Evolutionary conservation across 2,888 invertebrate genomes (phyloP).

Genomic region (Celastrina argiolus): DNA sequence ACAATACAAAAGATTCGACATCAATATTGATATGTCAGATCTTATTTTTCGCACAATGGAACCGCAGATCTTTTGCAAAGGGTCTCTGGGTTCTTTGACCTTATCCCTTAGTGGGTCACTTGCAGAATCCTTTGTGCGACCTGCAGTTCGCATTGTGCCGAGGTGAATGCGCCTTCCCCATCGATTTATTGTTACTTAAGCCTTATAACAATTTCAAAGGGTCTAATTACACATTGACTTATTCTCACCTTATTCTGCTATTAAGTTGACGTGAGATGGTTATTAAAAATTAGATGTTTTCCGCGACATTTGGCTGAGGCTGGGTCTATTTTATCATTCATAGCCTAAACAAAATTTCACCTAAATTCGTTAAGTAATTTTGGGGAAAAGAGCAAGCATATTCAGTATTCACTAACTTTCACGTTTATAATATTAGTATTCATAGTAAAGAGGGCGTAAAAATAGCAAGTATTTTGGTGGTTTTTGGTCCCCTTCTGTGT

Average conservation of each 20-base stretch:
- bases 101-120: conserved; percentile 47
- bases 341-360: too few relatives aligned
- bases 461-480: too few relatives aligned
- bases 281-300: too few relatives aligned
- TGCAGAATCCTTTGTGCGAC: conserved; percentile 40
- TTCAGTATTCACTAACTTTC: too few relatives aligned
- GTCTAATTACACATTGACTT: not conserved
- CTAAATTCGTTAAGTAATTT: too few relatives aligned
- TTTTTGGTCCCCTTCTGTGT: not conserved
- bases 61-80: conserved; percentile 4
- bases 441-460: too few relatives aligned
- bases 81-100: conserved; percentile 54
- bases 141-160: conserved; percentile 26
- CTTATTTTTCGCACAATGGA: not conserved
- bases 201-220: conserved; percentile 6
- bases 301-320: too few relatives aligned
- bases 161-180: conserved; percentile 23
- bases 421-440: too few relatives aligned
- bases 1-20: not conserved
- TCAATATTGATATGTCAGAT: not conserved
- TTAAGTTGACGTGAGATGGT: not conserved
- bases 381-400: too few relatives aligned
- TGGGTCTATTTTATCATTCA: too few relatives aligned
- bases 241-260: not conserved
- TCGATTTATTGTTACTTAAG: conserved; percentile 10